Base-by-base conservation (phyloP, 2,888 invertebrate species). In the Mimas tiliae region DNA sequence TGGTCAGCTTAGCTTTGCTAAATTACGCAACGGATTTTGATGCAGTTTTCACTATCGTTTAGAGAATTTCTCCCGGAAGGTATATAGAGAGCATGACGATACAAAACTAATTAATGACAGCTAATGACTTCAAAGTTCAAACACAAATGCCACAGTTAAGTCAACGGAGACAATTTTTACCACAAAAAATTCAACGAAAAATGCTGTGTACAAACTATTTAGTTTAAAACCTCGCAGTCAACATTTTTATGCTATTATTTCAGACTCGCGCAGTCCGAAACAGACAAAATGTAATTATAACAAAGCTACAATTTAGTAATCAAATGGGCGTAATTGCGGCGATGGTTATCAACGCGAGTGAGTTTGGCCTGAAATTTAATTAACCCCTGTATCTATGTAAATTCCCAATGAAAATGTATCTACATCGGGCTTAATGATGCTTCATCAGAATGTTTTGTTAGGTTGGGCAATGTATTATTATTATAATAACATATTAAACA, bases 351-450 rank as follows among this genome's bases (percentile, higher is more conserved):
- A 42, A 27, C 48, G 34, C 11, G 9, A 52, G 21, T 42, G 64
- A 42, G 52, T 42, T 64, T 38, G 21, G 42, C 12, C 19, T n/a
- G 1, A 42, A 64, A 64, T 64, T 52, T 64, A 64, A 64, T 64
- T 52, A 64, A 64, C 64, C 52, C 14, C 64, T 52, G 34, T 52
- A 62, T 63, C 34, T 63, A 63, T 63, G 38, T 16, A 51, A 50
- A 63, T 51, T 51, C 33, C 1, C 63, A 1, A 45, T 21, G 45
- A 27, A 19, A 62, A 62, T 45, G 45, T 42, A 62, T 62, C 62
- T 62, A 62, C 45, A 62, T 21, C 45, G 62, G 27, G 21, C 62
- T 45, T 45, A 47, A 62, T 58, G 58, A 42, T 45, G 34, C 34
- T 55, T 14, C 47, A 55, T 38, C 55, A 55, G 34, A 55, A 55